Conservation (phyloP, 2,113 vertebrate genomes). For the Typhlomys cinereus region DNA sequence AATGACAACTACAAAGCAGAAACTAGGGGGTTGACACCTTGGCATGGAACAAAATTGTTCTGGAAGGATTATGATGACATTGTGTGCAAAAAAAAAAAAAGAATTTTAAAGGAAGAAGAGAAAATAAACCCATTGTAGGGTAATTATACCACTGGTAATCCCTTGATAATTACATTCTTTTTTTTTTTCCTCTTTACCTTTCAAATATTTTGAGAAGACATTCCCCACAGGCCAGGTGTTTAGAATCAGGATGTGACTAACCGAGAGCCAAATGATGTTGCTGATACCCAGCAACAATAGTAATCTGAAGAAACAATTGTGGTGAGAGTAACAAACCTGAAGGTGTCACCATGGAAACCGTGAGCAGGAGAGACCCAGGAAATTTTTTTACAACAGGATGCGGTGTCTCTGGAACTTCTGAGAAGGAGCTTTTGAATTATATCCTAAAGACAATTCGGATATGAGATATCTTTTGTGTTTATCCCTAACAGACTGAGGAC, state of each 20-base stretch:
- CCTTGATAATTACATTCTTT: conserved; percentile 40
- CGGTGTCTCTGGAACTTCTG: conserved; percentile 74
- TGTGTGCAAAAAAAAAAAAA: neutral
- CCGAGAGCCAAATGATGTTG: conserved; percentile 48
- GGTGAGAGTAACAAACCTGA: conserved; percentile 63
- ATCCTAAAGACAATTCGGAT: conserved; percentile 71
- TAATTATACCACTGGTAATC: conserved; percentile 34
- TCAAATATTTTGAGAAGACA: conserved; percentile 38
- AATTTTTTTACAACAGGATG: conserved; percentile 70
- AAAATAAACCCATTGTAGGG: neutral
- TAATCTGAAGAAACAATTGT: conserved; percentile 65
- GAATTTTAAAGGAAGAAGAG: neutral
- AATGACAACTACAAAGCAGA: no score
- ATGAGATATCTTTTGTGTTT: conserved; percentile 79
- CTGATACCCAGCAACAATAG: conserved; percentile 62
- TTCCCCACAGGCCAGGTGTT: conserved; percentile 61
- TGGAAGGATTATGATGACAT: conserved; percentile 13
- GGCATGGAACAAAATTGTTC: neutral
- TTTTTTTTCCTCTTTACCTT: conserved; percentile 17
- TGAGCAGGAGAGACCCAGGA: conserved; percentile 31
- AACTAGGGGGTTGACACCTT: neutral
- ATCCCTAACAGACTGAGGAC: conserved; percentile 78
- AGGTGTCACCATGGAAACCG: conserved; percentile 78
- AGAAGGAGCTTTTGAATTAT: conserved; percentile 69
- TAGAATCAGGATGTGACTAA: conserved; percentile 47